These are phyloP conservation scores for Sciaenops ocellatus DNA, from an alignment of 2,797 vertebrate species.

Conservation along the genomic window DNA sequence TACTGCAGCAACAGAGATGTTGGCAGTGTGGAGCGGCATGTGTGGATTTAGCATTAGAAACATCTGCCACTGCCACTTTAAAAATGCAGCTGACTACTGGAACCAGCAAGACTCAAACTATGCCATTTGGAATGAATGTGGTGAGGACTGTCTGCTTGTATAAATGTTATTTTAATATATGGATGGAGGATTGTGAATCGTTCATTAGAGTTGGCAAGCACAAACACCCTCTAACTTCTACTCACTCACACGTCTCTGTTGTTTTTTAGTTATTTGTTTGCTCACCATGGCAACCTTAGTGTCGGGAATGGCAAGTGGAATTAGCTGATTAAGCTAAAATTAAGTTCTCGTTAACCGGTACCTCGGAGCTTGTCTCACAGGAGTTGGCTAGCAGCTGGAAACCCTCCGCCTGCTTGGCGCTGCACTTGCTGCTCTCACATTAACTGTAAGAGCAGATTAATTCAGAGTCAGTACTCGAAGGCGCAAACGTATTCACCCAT, in stretches of 20 bases:
- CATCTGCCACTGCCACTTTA: slow-evolving; percentile 67
- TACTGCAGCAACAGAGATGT: slow-evolving; percentile 51
- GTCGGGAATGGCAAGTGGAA: slow-evolving; percentile 63
- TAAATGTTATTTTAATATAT: slow-evolving; percentile 76
- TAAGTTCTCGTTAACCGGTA: slow-evolving; percentile 63
- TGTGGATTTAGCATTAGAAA: slow-evolving; percentile 79
- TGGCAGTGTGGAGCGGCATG: slow-evolving; percentile 58
- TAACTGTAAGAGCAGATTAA: slow-evolving; percentile 52
- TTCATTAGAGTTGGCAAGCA: slow-evolving; percentile 63
- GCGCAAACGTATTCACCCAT: slow-evolving; percentile 33
- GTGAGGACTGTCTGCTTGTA: slow-evolving; percentile 61
- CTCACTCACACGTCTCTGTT: slow-evolving; percentile 43
- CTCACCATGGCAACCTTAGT: slow-evolving; percentile 71
- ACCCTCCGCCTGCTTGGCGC: slow-evolving; percentile 57
- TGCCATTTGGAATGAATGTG: slow-evolving; percentile 57
- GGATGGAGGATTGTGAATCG: slow-evolving; percentile 51
- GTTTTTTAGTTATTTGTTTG: slow-evolving; percentile 63
- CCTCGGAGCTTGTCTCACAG: slow-evolving; percentile 54
- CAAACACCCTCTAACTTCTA: slow-evolving; percentile 19
- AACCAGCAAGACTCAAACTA: slow-evolving; percentile 52
- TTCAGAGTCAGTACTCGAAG: slow-evolving; percentile 36
- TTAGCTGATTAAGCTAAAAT: slow-evolving; percentile 76
- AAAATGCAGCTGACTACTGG: slow-evolving; percentile 50
- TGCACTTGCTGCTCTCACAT: slow-evolving; percentile 32
- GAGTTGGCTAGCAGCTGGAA: slow-evolving; percentile 61